A percentile compares a stretch with the other conserved stretches of the same genome.
Conservation (phyloP, 1,140 invertebrate species). For the Drosophila gunungcola region DNA sequence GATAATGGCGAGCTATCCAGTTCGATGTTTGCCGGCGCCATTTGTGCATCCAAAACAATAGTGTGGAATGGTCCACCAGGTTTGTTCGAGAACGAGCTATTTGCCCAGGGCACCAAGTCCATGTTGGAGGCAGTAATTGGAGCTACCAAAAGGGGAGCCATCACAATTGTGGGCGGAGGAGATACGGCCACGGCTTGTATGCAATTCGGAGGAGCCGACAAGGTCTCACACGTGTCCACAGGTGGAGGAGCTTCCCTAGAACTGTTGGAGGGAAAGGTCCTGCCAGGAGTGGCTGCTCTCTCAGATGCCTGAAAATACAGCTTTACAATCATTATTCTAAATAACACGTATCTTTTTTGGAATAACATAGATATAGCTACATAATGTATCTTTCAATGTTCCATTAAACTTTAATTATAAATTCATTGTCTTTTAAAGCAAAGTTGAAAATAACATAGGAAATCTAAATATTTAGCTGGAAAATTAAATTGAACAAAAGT, state of each 20-base stretch:
- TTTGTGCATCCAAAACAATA: constrained; percentile 96
- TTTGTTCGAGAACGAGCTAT: constrained; percentile 98
- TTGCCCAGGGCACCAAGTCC: constrained; percentile 94
- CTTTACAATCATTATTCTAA: background rate
- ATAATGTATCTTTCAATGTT: too few relatives aligned
- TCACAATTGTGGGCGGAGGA: constrained; percentile 97
- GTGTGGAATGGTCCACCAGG: constrained; percentile 99
- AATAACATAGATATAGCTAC: background rate
- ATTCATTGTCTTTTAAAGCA: too few relatives aligned
- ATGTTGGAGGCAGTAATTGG: constrained; percentile 97
- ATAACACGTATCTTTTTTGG: too few relatives aligned
- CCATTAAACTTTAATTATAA: too few relatives aligned
- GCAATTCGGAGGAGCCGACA: constrained; percentile 97
- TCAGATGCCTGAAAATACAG: constrained; percentile 87
- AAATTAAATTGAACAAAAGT: too few relatives aligned
- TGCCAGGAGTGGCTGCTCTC: constrained; percentile 96
- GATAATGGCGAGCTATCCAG: constrained; percentile 95
- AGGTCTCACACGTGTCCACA: constrained; percentile 99
- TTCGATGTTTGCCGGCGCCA: constrained; percentile 91
- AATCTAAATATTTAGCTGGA: too few relatives aligned
- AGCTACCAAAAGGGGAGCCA: constrained; percentile 91
- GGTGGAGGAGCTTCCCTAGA: constrained; percentile 99
- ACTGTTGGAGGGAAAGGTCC: constrained; percentile 94
- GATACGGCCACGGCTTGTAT: constrained; percentile 99
- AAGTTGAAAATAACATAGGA: too few relatives aligned